Evolutionary conservation across 1,140 invertebrate species (phyloP), one percentile per base, ranked within the genome.

Genomic region (Zophobas morio): DNA sequence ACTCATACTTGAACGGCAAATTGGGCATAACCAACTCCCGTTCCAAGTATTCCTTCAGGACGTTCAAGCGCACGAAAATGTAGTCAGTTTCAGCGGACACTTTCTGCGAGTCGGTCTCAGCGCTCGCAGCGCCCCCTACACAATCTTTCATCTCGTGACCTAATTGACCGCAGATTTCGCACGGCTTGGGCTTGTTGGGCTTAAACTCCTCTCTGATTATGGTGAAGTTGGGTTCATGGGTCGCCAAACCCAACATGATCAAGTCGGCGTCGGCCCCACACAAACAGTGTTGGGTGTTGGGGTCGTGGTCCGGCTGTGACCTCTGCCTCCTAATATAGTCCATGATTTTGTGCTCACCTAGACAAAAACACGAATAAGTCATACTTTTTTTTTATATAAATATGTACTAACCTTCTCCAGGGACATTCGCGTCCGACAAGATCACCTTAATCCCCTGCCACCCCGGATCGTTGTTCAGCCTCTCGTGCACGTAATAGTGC

Each of bases 251-350:
- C 85, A 99, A 88, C 96, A 99, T 98, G 83, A 99, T 99, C n/a
- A 99, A 90, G 91, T 99, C 98, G 35, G 98, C 96, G 88, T 99
- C 99, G 6, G 98, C 98, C 77, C 99, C 99, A 89, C 98, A 99
- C 0, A 99, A 87, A 80, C 97, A 97, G 87, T 99, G 99, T 78
- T 96, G 94, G 0, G 98, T 99, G 86, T 99, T 99, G 0, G 98
- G 96, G 87, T 99, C 96, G 88, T 99, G 97, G 87, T 97, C 93
- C 0, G 96, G 96, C 87, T 98, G 96, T 33, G 94, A 96, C 89
- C 97, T 92, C 88, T 99, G 98, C 83, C 92, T 93, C n/a, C 98
- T 90, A 80, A 99, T 98, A 86, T 93, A 99, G 88, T 99, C 98
- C 98, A 99, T 99, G 81, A 99, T 99, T 88, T 99, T 99, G 85